These are phyloP conservation scores for Pomatostomus ruficeps DNA, from an alignment of 2,113 vertebrate species.

Conservation along the genomic window DNA sequence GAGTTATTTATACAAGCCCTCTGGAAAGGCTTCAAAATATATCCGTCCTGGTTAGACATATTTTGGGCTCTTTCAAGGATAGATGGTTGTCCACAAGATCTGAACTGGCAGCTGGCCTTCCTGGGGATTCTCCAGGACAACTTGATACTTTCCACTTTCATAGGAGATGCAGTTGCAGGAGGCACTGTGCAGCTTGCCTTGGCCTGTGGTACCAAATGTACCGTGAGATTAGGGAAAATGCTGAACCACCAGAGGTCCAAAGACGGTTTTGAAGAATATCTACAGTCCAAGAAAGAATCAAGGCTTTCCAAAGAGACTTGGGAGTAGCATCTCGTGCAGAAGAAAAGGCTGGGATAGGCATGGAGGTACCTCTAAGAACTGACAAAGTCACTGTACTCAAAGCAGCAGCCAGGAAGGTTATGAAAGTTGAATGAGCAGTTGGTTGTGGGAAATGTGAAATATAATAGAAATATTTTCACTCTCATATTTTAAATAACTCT, in stretches of 20 bases:
- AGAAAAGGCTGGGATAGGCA: neutral
- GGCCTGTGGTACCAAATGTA: neutral
- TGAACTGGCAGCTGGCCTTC: neutral
- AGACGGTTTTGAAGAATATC: neutral
- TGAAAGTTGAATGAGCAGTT: neutral
- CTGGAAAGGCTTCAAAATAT: neutral
- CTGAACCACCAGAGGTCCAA: neutral
- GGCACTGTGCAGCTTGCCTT: neutral
- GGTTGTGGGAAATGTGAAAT: neutral
- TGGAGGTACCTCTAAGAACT: neutral
- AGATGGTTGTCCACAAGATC: neutral
- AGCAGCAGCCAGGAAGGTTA: neutral
- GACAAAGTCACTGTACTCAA: neutral
- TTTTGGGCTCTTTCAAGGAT: neutral
- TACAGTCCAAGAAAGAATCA: neutral
- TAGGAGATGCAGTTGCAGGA: neutral
- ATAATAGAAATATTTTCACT: neutral
- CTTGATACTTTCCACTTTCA: neutral
- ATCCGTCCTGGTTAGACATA: neutral
- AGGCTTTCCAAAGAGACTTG: neutral
- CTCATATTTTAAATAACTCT: neutral
- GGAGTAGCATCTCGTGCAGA: neutral
- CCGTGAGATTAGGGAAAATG: fast-evolving
- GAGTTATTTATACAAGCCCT: neutral
- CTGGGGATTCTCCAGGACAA: neutral